Base-by-base conservation (phyloP, 2,888 invertebrate genomes). In the Clivina fossor region DNA sequence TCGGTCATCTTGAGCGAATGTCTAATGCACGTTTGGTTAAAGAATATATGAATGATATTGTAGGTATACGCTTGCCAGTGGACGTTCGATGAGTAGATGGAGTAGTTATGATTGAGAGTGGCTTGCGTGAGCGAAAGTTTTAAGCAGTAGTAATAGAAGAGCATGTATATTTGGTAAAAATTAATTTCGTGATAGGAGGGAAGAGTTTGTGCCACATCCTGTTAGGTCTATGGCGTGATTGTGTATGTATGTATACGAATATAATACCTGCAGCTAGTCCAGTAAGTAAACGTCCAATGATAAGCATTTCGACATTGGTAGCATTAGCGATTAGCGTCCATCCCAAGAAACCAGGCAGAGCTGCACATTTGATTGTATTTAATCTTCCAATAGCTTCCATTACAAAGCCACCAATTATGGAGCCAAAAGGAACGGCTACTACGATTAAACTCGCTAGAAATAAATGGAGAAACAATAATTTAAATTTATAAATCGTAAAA, bases 281-380 rank as follows among this genome's bases (percentile, higher is more conserved):
- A 1, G 79, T 76, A 18, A 82, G 65, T 24, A 81, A 66, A 58
- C 82, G 68, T 1, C 81, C 81, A 1, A 72, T 61, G 18, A 80
- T 68, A 13, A 82, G 67, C 73, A 77, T 76, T 1, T 76, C 71
- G 35, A 81, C 71, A 60, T 76, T 76, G 3, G 67, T 65, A 1
- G 81, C 77, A 3, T 69, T 64, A 0, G 81, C 81, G 19, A 82
- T 80, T 4, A 80, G 57, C n/a, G 76, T 70, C 80, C 81, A 82
- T 4, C 82, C 81, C 1, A 75, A 62, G 1, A 76, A 65, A 51
- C 76, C 78, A 1, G 82, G 81, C n/a, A 81, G 66, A 0, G 77
- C 72, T 1, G 80, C 78, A 20, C 80, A 61, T 70, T 80, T 80
- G 11, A 82, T 74, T 1, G 80, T 78, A 61, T 76, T 78, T 50